Percentiles rank a stretch among this genome's conserved stretches.
Conservation (phyloP, 2,797 vertebrate genomes). For the Nasua narica region DNA sequence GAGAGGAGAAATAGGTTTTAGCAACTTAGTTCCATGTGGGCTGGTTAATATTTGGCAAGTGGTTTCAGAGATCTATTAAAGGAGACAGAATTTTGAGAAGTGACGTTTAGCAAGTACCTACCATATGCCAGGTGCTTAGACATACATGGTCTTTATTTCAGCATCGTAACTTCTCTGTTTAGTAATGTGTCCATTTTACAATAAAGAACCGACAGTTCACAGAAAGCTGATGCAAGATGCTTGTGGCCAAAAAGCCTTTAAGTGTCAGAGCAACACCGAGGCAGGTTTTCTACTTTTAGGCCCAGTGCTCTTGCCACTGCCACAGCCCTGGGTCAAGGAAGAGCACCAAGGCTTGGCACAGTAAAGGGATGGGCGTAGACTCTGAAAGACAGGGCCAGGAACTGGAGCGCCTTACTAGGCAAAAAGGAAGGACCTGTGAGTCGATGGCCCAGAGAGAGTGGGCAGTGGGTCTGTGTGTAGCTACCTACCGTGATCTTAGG, state of each 20-base stretch:
- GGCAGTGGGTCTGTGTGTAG: background rate
- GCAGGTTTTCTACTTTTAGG: background rate
- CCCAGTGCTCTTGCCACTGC: background rate
- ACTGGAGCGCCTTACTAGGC: background rate
- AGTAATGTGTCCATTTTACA: background rate
- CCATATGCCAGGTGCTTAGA: background rate
- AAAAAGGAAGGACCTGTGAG: background rate
- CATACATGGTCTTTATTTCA: background rate
- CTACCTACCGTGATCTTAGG: background rate
- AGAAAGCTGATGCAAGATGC: background rate
- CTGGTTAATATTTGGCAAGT: background rate
- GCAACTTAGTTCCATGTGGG: background rate
- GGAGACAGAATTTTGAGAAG: constrained; percentile 12
- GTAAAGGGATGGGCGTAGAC: background rate
- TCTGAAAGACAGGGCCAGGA: background rate
- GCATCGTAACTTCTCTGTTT: background rate
- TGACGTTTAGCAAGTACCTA: background rate
- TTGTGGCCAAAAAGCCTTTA: background rate
- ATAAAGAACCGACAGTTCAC: background rate
- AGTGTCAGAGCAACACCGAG: background rate
- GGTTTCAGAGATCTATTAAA: constrained; percentile 11
- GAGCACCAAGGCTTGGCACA: background rate
- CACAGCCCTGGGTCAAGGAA: background rate
- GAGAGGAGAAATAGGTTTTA: background rate
- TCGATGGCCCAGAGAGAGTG: background rate